phyloP scores from a whole-genome alignment of 2,113 vertebrate genomes.

The Sula dactylatra region DNA sequence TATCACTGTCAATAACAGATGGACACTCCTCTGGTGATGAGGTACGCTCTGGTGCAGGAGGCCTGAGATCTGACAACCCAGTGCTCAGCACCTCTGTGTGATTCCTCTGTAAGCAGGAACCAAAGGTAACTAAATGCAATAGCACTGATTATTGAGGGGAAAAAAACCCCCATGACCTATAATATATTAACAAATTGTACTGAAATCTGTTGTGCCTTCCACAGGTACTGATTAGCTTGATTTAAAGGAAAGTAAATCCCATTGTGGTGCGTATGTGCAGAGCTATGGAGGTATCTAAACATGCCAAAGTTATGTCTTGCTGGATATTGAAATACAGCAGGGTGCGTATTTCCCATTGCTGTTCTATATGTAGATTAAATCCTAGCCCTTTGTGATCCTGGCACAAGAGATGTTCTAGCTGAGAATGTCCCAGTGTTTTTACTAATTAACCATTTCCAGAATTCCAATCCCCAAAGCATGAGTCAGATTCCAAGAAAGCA shows the following conservation, averaged over 20 bases:
- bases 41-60: neutral
- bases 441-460: conserved; percentile 24
- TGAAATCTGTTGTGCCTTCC: neutral
- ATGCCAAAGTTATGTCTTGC: neutral
- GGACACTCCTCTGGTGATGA: neutral
- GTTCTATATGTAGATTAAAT: neutral
- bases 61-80: neutral
- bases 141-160: neutral
- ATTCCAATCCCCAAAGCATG: neutral
- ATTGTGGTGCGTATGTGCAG: neutral
- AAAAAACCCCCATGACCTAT: too few species aligned
- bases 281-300: neutral
- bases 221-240: neutral
- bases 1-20: neutral
- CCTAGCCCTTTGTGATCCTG: neutral
- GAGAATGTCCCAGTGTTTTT: neutral
- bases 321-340: neutral
- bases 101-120: neutral
- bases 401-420: neutral
- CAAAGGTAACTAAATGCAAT: neutral
- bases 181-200: neutral
- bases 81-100: neutral
- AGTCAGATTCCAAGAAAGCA: neutral
- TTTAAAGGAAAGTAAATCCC: neutral
- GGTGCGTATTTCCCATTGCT: neutral